phyloP scores from a whole-genome alignment of 2,113 vertebrate species.

The Serinus canaria region DNA sequence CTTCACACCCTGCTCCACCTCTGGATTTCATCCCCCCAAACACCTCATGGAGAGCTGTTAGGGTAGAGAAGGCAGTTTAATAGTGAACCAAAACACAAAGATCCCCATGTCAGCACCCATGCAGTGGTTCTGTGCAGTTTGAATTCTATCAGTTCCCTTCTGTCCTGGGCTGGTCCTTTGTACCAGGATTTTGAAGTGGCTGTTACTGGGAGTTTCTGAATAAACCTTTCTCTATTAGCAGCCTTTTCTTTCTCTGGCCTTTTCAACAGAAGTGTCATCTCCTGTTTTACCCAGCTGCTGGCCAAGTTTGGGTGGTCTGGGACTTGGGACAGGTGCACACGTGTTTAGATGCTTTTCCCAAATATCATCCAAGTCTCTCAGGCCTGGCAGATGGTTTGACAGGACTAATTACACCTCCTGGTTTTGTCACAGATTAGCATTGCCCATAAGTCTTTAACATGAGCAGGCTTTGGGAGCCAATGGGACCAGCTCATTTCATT shows the following conservation, averaged over 20 bases:
- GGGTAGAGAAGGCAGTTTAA: neutral
- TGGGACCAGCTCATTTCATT: neutral
- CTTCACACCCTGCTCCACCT: neutral
- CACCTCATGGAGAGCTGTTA: neutral
- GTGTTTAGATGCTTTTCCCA: constrained; percentile 35
- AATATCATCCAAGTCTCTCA: constrained; percentile 45
- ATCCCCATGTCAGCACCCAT: neutral
- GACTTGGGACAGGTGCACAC: neutral
- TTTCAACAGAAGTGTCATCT: constrained; percentile 3
- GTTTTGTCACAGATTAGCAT: constrained; percentile 29
- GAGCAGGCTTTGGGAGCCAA: neutral
- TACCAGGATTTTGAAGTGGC: neutral
- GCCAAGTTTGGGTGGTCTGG: constrained; percentile 2
- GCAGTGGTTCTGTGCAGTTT: neutral
- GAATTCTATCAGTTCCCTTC: constrained; percentile 25
- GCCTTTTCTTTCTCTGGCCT: neutral
- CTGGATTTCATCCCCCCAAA: neutral
- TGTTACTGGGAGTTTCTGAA: neutral
- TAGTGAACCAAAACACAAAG: neutral
- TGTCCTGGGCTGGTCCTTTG: neutral
- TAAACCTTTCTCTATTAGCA: neutral
- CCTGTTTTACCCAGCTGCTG: neutral
- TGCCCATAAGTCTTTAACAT: neutral
- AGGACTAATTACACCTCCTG: constrained; percentile 24
- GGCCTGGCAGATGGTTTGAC: constrained; percentile 45